Evolutionary conservation across 2,888 invertebrate species (phyloP).

Genomic region (Pachycephus smyrnensis): DNA sequence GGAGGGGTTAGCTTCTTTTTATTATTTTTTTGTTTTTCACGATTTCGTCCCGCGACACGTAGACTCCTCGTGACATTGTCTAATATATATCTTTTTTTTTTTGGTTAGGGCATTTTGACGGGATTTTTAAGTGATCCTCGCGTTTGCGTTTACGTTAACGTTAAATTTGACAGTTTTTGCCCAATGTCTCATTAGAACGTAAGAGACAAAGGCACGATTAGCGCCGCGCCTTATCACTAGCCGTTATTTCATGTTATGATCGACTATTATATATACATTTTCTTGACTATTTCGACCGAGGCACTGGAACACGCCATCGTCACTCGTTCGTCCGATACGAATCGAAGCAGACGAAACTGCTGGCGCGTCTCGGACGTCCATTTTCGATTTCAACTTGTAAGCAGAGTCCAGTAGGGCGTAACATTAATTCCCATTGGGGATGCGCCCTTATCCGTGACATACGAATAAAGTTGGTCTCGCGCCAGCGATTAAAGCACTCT

Average conservation of each 20-base stretch:
- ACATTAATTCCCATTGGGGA: background rate
- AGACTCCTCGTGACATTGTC: background rate
- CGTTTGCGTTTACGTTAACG: background rate
- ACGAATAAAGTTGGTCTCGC: background rate
- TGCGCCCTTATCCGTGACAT: background rate
- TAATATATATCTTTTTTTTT: background rate
- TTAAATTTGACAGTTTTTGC: constrained; percentile 14
- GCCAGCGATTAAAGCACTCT: background rate
- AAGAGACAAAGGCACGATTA: constrained; percentile 4
- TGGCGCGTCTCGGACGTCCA: background rate
- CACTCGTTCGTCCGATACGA: background rate
- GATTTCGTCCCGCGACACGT: background rate
- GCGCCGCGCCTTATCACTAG: background rate
- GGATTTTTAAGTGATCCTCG: background rate
- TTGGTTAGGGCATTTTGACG: background rate
- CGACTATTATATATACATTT: background rate
- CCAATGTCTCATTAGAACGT: constrained; percentile 18
- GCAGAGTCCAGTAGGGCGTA: background rate
- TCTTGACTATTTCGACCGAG: background rate
- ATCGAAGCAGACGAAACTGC: background rate
- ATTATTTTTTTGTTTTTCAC: background rate
- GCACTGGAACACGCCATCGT: background rate
- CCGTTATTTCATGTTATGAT: background rate
- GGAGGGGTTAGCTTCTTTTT: background rate
- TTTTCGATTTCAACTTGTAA: background rate